A percentile compares a stretch with the other conserved stretches of the same genome.
phyloP scores from a whole-genome alignment of 1,140 invertebrate genomes.

The Drosophila kikkawai region DNA sequence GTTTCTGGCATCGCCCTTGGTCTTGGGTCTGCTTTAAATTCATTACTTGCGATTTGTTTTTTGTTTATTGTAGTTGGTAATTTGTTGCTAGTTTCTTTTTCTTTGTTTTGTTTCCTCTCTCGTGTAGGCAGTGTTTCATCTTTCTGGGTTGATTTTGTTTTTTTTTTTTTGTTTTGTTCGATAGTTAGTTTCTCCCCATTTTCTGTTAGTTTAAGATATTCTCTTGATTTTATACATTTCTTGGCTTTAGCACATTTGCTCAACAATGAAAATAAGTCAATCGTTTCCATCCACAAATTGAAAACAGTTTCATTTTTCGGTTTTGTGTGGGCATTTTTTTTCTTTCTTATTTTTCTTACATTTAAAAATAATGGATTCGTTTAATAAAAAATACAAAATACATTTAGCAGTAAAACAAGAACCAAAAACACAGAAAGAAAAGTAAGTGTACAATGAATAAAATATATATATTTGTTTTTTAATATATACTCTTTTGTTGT shows the following conservation, averaged over 20 bases:
- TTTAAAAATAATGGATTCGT: constrained; percentile 39
- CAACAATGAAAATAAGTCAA: constrained; percentile 58
- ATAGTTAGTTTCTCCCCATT: constrained; percentile 41
- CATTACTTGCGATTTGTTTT: constrained; percentile 76
- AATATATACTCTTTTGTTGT: constrained; percentile 48
- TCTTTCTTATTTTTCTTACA: constrained; percentile 30
- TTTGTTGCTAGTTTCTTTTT: constrained; percentile 70
- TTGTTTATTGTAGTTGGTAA: constrained; percentile 72
- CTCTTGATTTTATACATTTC: constrained; percentile 39
- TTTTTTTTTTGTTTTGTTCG: constrained; percentile 39
- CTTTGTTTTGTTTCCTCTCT: constrained; percentile 48
- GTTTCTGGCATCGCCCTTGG: constrained; percentile 40
- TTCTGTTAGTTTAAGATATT: constrained; percentile 6
- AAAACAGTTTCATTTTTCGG: constrained; percentile 56
- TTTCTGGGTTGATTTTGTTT: constrained; percentile 36
- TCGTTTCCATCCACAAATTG: constrained; percentile 61
- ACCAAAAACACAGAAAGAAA: constrained; percentile 46
- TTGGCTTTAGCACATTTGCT: constrained; percentile 57
- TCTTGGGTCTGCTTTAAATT: constrained; percentile 58
- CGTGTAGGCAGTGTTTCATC: constrained; percentile 79
- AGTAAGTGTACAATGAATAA: constrained; percentile 57
- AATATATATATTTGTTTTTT: constrained; percentile 44
- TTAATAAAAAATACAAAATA: constrained; percentile 65
- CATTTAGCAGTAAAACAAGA: constrained; percentile 34
- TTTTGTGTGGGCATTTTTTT: constrained; percentile 27